phyloP scores from a whole-genome alignment of 1,140 invertebrate genomes.

The Paracyclopina nana region DNA sequence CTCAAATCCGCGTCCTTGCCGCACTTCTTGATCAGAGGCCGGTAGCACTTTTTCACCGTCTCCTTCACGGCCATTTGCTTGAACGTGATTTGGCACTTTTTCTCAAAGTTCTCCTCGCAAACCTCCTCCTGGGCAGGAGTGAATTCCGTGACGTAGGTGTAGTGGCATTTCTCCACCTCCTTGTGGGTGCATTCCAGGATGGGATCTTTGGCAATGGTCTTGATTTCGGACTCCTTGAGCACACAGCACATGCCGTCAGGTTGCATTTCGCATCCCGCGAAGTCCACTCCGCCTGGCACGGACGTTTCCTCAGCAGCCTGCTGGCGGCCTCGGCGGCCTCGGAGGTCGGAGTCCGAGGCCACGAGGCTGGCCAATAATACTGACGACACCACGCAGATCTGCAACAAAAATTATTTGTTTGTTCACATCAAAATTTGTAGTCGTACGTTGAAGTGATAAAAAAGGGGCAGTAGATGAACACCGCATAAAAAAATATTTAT shows the following conservation, averaged over 20 bases:
- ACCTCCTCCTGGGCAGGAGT: conserved; percentile 14
- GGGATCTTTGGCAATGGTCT: conserved; percentile 13
- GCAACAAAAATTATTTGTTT: no score
- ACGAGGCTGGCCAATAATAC: no score
- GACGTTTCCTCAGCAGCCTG: no score
- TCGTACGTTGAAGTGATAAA: no score
- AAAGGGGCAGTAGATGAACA: no score
- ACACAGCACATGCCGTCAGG: conserved; percentile 15
- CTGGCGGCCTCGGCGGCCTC: no score
- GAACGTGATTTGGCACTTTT: conserved; percentile 17
- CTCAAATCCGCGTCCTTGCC: background rate
- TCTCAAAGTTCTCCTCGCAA: conserved; percentile 17
- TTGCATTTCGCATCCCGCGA: background rate
- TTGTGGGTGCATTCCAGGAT: conserved; percentile 15
- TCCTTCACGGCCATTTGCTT: conserved; percentile 12
- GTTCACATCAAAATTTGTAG: no score
- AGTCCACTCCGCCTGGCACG: conserved; percentile 14
- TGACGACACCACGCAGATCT: no score
- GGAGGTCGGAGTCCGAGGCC: no score
- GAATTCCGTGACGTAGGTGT: conserved; percentile 16
- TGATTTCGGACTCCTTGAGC: background rate
- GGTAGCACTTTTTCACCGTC: conserved; percentile 12
- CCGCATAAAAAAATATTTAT: no score
- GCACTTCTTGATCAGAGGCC: conserved; percentile 3
- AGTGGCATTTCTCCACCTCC: conserved; percentile 15